phyloP scores from a whole-genome alignment of 2,888 invertebrate genomes.

The Melanotus villosus region DNA sequence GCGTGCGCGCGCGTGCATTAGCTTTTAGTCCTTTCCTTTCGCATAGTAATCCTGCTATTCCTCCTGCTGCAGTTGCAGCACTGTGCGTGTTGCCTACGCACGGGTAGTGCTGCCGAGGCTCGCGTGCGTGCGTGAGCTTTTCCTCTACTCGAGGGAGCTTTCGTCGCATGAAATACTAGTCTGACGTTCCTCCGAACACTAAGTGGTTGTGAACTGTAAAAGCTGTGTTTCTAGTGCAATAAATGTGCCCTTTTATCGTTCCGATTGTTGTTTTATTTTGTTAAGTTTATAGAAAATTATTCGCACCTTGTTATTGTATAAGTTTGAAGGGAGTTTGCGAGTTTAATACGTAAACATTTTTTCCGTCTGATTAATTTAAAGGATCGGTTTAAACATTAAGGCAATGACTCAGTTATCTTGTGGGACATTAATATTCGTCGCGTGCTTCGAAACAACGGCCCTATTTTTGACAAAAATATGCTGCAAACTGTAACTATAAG shows the following conservation, averaged over 20 bases:
- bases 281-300: slow-evolving; percentile 20
- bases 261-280: slow-evolving; percentile 23
- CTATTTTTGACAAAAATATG: slow-evolving; percentile 14
- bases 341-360: no score
- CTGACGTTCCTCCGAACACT: slow-evolving; percentile 35
- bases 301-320: not conserved
- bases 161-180: slow-evolving; percentile 38
- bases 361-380: no score
- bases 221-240: slow-evolving; percentile 42
- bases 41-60: slow-evolving; percentile 50
- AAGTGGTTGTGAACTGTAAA: slow-evolving; percentile 40
- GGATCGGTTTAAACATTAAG: no score
- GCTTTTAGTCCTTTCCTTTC: slow-evolving; percentile 50
- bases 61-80: slow-evolving; percentile 64
- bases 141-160: slow-evolving; percentile 35
- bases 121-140: slow-evolving; percentile 48
- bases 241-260: slow-evolving; percentile 26
- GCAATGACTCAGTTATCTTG: slow-evolving; percentile 5
- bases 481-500: slow-evolving; percentile 26
- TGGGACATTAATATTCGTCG: not conserved
- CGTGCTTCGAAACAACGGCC: not conserved
- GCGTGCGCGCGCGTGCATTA: slow-evolving; percentile 67
- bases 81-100: slow-evolving; percentile 61
- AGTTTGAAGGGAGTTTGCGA: no score
- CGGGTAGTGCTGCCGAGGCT: slow-evolving; percentile 46